A percentile compares a stretch with the other conserved stretches of the same genome.
Evolutionary conservation across 2,888 invertebrate species (phyloP).

Genomic region (Hirtodrosophila trivittata): DNA sequence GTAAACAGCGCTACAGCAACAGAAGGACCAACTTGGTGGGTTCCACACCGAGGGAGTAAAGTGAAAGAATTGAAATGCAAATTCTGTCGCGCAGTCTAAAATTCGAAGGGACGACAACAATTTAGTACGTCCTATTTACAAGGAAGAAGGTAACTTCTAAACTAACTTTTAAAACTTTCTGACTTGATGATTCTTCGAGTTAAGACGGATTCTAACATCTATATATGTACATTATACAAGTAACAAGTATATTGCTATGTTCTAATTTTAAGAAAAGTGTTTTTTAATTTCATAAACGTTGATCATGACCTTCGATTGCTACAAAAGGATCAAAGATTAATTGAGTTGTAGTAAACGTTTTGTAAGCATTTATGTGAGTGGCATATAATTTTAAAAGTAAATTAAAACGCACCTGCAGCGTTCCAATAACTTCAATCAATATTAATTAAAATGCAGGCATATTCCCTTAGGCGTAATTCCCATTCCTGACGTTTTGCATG

Average conservation of each 20-base stretch:
- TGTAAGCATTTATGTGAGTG: constrained; percentile 21
- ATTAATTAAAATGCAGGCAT: constrained; percentile 78
- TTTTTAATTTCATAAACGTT: too few species aligned
- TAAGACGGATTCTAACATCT: constrained; percentile 2
- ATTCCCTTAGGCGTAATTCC: constrained; percentile 44
- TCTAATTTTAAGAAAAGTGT: too few species aligned
- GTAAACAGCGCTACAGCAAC: constrained; percentile 24
- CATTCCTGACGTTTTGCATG: constrained; percentile 33
- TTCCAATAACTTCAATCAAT: constrained; percentile 71
- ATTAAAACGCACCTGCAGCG: constrained; percentile 57
- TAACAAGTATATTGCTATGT: too few species aligned
- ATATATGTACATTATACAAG: neutral
- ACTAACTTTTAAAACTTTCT: constrained; percentile 19
- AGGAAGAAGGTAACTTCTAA: constrained; percentile 17
- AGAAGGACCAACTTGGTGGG: constrained; percentile 9
- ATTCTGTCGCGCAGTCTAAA: constrained; percentile 22
- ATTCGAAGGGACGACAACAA: constrained; percentile 16
- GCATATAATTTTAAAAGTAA: constrained; percentile 46
- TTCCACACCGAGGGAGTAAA: neutral
- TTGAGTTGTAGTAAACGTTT: neutral
- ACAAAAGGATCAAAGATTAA: neutral
- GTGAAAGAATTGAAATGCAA: constrained; percentile 38
- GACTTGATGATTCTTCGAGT: constrained; percentile 4
- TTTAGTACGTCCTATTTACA: constrained; percentile 15
- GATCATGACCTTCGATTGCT: neutral